Base-by-base conservation (phyloP, 2,888 invertebrate genomes). In the Trissolcus brochymenae region DNA sequence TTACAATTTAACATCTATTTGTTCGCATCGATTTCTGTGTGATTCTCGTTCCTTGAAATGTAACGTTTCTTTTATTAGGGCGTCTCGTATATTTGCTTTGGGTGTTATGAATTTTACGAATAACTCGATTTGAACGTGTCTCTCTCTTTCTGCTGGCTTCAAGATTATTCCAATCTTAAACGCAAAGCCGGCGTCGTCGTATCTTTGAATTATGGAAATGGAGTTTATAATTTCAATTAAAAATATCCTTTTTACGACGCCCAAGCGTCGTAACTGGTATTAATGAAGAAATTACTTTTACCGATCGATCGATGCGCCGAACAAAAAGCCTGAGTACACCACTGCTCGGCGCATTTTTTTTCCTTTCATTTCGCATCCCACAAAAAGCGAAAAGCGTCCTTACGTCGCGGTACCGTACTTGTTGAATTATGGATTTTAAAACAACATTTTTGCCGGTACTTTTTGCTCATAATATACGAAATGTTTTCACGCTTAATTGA, bases 171-270 rank as follows among this genome's bases (percentile, higher is more conserved):
- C 62, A 57, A 74, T 74, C 61, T 74, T 62, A 51, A 75, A 64
- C 17, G 17, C 51, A 41, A 46, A n/a, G 35, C 61, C 50, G 29
- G 17, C 71, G 43, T 17, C 71, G 43, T 17, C 49, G 53, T 64
- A 51, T 59, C 60, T 66, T 75, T 64, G 53, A 55, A 55, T 64
- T 41, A 60, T 60, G 59, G 46, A 68, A 68, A 57, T 53, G 35
- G 53, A 53, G 68, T 75, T 75, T 68, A 67, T 77, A 64, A 65
- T 65, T 77, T 68, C 77, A 72, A 72, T 72, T 76, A 71, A 61
- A 76, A 64, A 57, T 66, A 76, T 67, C 51, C 66, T 65, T 71
- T 76, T 72, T 59, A 59, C 62, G 57, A 67, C 55, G 53, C 16
- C 41, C 55, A 65, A 59, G 51, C 55, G 59, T 46, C 61, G 35